Conservation (phyloP, 1,140 invertebrate species). For the Drosophila chauvacae region DNA sequence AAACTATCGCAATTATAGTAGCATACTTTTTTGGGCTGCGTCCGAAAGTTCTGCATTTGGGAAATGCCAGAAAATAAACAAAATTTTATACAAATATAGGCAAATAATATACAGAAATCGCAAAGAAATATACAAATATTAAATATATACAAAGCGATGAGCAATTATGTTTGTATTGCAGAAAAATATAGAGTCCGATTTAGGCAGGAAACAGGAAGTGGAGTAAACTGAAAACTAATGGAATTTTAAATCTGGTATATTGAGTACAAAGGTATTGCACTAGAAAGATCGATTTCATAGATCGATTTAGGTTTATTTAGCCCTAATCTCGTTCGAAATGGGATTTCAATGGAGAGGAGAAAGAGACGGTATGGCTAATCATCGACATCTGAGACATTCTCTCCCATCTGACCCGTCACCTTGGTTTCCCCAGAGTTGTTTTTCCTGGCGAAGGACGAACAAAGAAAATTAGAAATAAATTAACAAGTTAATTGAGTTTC, state of each 20-base stretch:
- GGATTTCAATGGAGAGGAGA: not conserved
- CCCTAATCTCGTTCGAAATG: not conserved
- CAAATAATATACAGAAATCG: not conserved
- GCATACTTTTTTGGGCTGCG: not conserved
- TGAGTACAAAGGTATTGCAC: too few relatives aligned
- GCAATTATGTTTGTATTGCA: not conserved
- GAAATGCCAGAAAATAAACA: not conserved
- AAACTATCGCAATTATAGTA: not conserved
- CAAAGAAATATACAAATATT: not conserved
- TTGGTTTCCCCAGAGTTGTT: slow-evolving; percentile 34
- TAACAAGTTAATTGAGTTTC: slow-evolving; percentile 81
- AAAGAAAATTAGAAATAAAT: slow-evolving; percentile 80
- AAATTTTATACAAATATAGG: not conserved
- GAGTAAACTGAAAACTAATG: not conserved
- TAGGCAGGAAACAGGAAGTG: not conserved
- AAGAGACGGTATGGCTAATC: not conserved
- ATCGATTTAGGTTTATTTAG: not conserved
- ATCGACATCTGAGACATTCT: not conserved
- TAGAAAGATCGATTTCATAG: not conserved
- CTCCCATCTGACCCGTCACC: slow-evolving; percentile 5
- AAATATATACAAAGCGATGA: not conserved
- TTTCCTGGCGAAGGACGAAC: slow-evolving; percentile 53
- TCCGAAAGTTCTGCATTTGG: not conserved
- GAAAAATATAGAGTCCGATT: not conserved
- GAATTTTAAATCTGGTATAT: not conserved